Evolutionary conservation across 2,797 vertebrate genomes (phyloP).

Genomic region (Nothura maculosa): DNA sequence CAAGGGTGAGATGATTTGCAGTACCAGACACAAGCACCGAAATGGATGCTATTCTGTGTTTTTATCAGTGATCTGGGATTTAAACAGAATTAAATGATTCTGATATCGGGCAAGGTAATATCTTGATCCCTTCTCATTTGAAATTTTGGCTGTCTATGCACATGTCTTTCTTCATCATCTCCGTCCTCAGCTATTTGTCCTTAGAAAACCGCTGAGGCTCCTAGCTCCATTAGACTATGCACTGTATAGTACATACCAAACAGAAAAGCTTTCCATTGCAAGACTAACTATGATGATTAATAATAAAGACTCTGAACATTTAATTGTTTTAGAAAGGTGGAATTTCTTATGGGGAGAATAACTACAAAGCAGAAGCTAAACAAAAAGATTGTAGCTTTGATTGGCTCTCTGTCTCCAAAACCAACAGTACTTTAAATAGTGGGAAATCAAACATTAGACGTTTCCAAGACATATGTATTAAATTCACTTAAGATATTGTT

Average conservation of each 20-base stretch:
- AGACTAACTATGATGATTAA: neutral
- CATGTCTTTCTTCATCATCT: neutral
- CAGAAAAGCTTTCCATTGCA: neutral
- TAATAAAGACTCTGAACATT: neutral
- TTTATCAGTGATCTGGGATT: neutral
- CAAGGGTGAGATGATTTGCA: neutral
- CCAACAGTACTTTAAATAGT: constrained; percentile 66
- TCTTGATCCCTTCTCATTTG: neutral
- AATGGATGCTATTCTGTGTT: neutral
- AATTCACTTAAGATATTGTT: constrained; percentile 72
- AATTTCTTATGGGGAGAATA: constrained; percentile 16
- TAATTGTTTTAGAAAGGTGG: constrained; percentile 12
- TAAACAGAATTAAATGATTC: neutral
- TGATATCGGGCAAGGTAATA: neutral
- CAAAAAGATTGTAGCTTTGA: constrained; percentile 59
- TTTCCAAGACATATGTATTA: constrained; percentile 55
- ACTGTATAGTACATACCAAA: neutral
- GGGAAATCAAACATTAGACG: constrained; percentile 60
- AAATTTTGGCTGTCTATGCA: rapidly evolving
- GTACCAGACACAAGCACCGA: neutral
- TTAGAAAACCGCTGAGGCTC: neutral
- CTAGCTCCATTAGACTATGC: neutral
- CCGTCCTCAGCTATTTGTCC: neutral
- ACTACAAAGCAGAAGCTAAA: constrained; percentile 56
- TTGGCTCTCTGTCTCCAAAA: constrained; percentile 71